phyloP scores from a whole-genome alignment of 1,140 invertebrate genomes.

The Euwallacea similis region DNA sequence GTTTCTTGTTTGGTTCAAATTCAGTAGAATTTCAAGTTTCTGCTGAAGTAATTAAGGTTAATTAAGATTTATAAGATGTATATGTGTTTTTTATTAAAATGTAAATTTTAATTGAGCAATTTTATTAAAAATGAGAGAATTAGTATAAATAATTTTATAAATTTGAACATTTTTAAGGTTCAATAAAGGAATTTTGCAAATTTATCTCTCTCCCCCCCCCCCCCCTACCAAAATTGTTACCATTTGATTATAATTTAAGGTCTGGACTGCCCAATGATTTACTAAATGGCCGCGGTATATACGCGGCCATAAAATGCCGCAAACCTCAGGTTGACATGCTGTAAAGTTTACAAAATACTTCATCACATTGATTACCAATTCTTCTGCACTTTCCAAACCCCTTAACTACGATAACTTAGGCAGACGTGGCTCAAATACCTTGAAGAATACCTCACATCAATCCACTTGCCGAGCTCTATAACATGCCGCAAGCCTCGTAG shows the following conservation, averaged over 20 bases:
- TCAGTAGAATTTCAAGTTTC: conserved; percentile 17
- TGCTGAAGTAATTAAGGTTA: conserved; percentile 38
- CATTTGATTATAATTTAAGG: conserved; percentile 62
- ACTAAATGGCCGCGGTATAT: conserved; percentile 68
- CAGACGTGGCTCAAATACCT: too few species aligned
- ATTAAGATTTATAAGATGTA: conserved; percentile 50
- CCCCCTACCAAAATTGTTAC: conserved; percentile 78
- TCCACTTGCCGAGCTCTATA: too few species aligned
- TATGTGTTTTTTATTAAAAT: conserved; percentile 57
- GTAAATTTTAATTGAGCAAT: conserved; percentile 52
- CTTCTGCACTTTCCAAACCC: too few species aligned
- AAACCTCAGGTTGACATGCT: too few species aligned
- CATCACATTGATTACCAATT: too few species aligned
- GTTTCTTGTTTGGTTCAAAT: conserved; percentile 36
- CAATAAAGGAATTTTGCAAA: conserved; percentile 63
- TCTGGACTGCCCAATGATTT: conserved; percentile 66
- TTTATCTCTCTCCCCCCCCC: conserved; percentile 63
- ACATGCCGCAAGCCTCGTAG: too few species aligned
- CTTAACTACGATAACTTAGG: too few species aligned
- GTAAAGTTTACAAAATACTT: too few species aligned
- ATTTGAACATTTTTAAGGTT: conserved; percentile 2
- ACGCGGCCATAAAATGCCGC: too few species aligned
- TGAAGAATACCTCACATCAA: too few species aligned
- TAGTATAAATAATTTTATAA: conserved; percentile 46
- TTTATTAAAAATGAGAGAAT: conserved; percentile 48